These are phyloP conservation scores for Bombus breviceps DNA, from an alignment of 1,140 invertebrate genomes.

Conservation along the genomic window DNA sequence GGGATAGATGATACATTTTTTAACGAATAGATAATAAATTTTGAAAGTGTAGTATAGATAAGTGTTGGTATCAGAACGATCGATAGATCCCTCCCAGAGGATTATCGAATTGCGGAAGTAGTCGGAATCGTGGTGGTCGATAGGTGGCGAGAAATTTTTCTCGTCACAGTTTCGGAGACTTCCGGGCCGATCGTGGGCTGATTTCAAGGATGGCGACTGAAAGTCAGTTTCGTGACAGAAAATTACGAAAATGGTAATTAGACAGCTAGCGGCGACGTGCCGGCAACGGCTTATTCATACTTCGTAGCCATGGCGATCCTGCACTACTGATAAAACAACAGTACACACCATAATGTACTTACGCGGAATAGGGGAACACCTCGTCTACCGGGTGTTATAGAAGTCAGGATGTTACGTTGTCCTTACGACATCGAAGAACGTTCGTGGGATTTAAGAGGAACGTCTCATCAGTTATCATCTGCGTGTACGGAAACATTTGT, in stretches of 20 bases:
- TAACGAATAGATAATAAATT: not conserved
- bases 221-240: conserved; percentile 69
- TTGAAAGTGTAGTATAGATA: not conserved
- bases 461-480: not conserved
- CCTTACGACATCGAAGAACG: not conserved
- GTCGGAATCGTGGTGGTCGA: not conserved
- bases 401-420: conserved; percentile 34
- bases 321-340: conserved; percentile 83
- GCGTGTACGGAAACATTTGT: not conserved
- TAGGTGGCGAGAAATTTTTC: not conserved
- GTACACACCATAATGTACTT: conserved; percentile 77
- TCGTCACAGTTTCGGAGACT: not conserved
- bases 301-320: conserved; percentile 82
- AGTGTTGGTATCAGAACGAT: not conserved
- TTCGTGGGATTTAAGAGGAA: not conserved
- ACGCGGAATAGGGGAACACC: conserved; percentile 75
- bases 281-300: conserved; percentile 78
- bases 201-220: conserved; percentile 33
- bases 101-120: conserved; percentile 9
- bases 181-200: conserved; percentile 21
- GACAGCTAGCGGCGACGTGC: conserved; percentile 64
- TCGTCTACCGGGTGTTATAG: conserved; percentile 68
- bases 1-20: not conserved
- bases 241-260: conserved; percentile 80
- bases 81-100: conserved; percentile 24